phyloP scores from a whole-genome alignment of 1,140 invertebrate genomes.

The Zeugodacus cucurbitae region DNA sequence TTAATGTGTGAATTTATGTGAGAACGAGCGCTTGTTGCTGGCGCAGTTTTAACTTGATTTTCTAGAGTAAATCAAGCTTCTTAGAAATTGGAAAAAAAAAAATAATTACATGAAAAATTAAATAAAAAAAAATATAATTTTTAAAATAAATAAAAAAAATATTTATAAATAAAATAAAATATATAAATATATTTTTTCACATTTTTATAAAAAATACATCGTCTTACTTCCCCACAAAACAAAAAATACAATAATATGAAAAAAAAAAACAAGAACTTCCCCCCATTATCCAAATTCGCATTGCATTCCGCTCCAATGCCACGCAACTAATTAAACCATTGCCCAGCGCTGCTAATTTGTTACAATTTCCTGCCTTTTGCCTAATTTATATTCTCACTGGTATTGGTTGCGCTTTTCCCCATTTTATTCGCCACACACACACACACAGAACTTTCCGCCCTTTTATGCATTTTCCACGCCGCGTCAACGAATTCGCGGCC shows the following conservation, averaged over 20 bases:
- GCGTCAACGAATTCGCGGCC: constrained; percentile 38
- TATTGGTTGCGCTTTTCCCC: constrained; percentile 1
- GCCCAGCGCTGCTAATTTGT: constrained; percentile 57
- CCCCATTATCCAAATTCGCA: neutral
- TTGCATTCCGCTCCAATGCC: constrained; percentile 39
- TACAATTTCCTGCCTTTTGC: constrained; percentile 63
- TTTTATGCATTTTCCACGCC: neutral
- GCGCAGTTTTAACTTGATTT: neutral
- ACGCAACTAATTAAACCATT: constrained; percentile 61
- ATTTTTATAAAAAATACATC: neutral
- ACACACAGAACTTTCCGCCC: neutral
- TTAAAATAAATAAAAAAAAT: neutral
- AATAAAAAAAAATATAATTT: neutral
- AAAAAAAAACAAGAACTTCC: neutral
- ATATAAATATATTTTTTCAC: neutral
- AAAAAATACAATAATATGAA: neutral
- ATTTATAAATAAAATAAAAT: neutral
- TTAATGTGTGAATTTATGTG: constrained; percentile 27
- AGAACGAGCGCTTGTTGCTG: neutral
- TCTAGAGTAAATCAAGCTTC: too few relatives aligned
- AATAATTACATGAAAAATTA: too few relatives aligned
- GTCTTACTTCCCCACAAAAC: neutral
- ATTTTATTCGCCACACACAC: neutral
- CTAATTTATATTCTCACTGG: constrained; percentile 56
- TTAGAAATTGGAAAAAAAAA: too few relatives aligned